Conservation (phyloP, 2,797 vertebrate species). For the Eidolon dupreanum region DNA sequence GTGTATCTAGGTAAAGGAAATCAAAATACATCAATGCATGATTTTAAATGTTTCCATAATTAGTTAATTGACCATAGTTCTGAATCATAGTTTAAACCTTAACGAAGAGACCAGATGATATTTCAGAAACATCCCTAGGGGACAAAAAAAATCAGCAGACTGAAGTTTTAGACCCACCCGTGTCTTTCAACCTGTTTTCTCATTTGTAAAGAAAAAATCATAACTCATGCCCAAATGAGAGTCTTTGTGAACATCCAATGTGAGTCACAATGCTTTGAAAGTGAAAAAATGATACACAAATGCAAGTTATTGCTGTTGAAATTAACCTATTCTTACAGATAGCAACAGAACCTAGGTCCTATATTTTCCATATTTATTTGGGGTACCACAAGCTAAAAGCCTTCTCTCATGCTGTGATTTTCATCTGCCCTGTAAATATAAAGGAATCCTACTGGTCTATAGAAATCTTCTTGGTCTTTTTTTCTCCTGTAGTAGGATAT, state of each 20-base stretch:
- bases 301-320: background rate
- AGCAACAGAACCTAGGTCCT: background rate
- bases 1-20: background rate
- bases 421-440: background rate
- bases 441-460: background rate
- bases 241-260: background rate
- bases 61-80: background rate
- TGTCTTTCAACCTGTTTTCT: background rate
- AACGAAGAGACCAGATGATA: background rate
- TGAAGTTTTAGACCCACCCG: background rate
- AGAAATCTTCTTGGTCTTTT: background rate
- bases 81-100: conserved; percentile 15
- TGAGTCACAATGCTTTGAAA: background rate
- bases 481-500: background rate
- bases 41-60: conserved; percentile 39
- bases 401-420: background rate
- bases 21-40: background rate
- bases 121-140: background rate
- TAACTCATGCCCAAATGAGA: background rate
- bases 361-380: background rate
- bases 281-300: background rate
- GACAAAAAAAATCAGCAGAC: background rate
- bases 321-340: background rate
- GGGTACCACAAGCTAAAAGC: background rate
- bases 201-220: conserved; percentile 34